Evolutionary conservation across 2,888 invertebrate species (phyloP).

Genomic region (Nephrotoma guestfalica): DNA sequence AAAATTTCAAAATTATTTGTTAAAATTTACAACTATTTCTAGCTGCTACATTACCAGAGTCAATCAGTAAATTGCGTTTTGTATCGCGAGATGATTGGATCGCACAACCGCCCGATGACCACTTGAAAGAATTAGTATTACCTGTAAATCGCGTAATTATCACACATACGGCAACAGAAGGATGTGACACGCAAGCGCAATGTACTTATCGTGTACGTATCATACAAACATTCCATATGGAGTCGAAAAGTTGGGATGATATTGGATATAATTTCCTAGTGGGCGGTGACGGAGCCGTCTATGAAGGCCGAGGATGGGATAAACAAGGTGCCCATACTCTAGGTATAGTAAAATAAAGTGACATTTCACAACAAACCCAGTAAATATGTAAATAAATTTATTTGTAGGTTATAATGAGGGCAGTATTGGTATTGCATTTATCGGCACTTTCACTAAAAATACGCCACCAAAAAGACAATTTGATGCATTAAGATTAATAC

Average conservation of each 20-base stretch:
- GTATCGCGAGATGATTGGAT: constrained; percentile 44
- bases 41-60: neutral
- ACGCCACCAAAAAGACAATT: constrained; percentile 40
- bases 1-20: neutral
- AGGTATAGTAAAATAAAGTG: constrained; percentile 10
- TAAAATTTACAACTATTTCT: constrained; percentile 2
- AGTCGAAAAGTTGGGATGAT: constrained; percentile 46
- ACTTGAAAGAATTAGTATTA: constrained; percentile 30
- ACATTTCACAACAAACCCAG: neutral
- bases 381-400: neutral
- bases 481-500: constrained; percentile 43
- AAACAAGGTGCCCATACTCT: constrained; percentile 53
- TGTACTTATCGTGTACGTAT: constrained; percentile 44
- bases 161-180: constrained; percentile 46
- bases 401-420: constrained; percentile 42
- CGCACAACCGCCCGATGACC: constrained; percentile 40
- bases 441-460: constrained; percentile 50
- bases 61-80: constrained; percentile 23
- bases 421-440: constrained; percentile 56
- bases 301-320: constrained; percentile 63
- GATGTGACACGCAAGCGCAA: constrained; percentile 39
- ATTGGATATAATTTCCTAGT: constrained; percentile 66
- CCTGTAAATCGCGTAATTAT: constrained; percentile 37
- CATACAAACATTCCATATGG: constrained; percentile 56
- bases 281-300: constrained; percentile 62